Evolutionary conservation across 2,797 vertebrate genomes (phyloP), one percentile per base, ranked within the genome.

Genomic region (Danio aesculapii): DNA sequence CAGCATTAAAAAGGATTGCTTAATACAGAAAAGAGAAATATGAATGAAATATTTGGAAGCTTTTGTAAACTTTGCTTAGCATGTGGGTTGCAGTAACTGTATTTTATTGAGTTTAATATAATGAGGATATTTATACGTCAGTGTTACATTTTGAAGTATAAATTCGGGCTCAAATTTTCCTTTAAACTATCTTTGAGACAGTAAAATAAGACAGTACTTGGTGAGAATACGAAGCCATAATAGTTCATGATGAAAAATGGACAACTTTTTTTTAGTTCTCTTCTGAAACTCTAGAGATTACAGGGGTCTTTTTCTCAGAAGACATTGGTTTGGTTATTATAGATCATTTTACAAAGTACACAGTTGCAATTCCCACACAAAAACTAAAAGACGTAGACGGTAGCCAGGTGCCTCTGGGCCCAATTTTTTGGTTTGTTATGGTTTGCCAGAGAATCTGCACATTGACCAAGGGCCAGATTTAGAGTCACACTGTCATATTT

Each of bases 1-100:
- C 53, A 75, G 83, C 77, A 49, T 59, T 64, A 46, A 55, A 44
- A 30, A 72, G 61, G 52, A 47, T 41, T 39, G 79, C 79, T 84
- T 64, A 70, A 79, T 43, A 83, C 41, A 57, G 79, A 41, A 16
- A 81, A 57, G 67, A 5, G 10, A 69, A 62, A 59, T 62, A 30
- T 79, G 19, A 69, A 69, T 55, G 55, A 9, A 64, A n/a, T 61
- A 75, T 62, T 67, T 39, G 3, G 21, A 30, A 70, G 5, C n/a
- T 52, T 70, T 17, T n/a, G 47, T 62, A 43, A 71, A 44, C 39
- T 44, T 61, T 44, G 46, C 50, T 49, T 19, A 43, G 44, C 10
- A 50, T 70, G 10, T 47, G 10, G 39, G 49, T 55, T 64, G 16
- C n/a, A 14, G 9, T 44, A 53, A 30, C 5, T 46, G 17, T 55